Percentiles rank a stretch among this genome's conserved stretches.
phyloP scores from a whole-genome alignment of 2,113 vertebrate species.

The Grammomys dolichurus region DNA sequence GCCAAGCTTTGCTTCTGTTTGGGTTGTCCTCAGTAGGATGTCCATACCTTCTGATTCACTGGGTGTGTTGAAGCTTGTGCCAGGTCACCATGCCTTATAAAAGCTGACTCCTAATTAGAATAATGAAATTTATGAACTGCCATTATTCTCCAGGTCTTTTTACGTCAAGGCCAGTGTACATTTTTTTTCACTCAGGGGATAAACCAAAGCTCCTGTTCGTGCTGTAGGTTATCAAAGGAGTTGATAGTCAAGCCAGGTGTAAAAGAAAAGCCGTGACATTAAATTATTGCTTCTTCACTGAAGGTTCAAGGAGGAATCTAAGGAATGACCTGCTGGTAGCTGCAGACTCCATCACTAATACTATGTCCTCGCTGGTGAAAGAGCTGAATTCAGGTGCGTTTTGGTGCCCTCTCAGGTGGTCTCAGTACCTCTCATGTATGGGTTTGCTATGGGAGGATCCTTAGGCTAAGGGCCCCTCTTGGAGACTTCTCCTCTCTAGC shows the following conservation, averaged over 20 bases:
- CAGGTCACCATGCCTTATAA: background rate
- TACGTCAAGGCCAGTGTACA: background rate
- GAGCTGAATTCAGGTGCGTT: conserved; percentile 97
- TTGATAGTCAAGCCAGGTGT: background rate
- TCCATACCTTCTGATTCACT: background rate
- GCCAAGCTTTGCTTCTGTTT: background rate
- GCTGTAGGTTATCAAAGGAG: background rate
- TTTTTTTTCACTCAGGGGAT: background rate
- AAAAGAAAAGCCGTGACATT: conserved; percentile 56
- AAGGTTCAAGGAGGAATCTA: conserved; percentile 97
- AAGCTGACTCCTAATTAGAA: background rate
- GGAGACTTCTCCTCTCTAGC: background rate
- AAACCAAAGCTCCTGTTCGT: conserved; percentile 7
- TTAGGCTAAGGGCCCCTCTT: background rate
- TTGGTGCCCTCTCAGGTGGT: background rate
- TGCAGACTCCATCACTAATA: conserved; percentile 99
- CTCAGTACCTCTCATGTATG: background rate
- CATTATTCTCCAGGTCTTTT: background rate
- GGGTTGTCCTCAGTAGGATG: background rate
- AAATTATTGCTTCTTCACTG: conserved; percentile 73
- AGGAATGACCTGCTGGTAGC: conserved; percentile 97
- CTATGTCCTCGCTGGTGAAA: conserved; percentile 98
- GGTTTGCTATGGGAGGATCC: background rate
- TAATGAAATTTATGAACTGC: background rate
- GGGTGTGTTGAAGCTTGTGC: background rate